Base-by-base conservation (phyloP, 2,797 vertebrate species). In the Rhabdophis nuchalis region DNA sequence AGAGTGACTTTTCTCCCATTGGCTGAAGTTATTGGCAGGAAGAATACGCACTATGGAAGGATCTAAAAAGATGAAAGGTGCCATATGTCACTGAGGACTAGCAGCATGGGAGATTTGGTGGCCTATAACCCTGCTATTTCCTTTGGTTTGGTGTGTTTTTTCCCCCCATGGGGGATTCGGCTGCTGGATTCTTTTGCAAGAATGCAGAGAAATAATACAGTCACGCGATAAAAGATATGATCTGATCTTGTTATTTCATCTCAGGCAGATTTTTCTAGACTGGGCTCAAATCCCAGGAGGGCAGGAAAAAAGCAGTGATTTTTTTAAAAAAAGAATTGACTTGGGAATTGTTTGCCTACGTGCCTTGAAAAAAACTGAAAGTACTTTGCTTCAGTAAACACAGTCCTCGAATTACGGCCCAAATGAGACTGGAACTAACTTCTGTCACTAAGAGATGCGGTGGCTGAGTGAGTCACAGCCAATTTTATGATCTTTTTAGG, bases 111-210 rank as follows among this genome's bases (percentile, higher is more conserved):
- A 32, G 61, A 36, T 56, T 16, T 56, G 57, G 27, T 56, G 52
- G 25, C 23, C 46, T 86, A 29, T 57, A 4, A 23, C 54, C 91
- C 53, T 50, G 53, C 36, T 41, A 20, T 41, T 77, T 77, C 41
- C 72, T 41, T 77, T 41, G 32, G 72, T 29, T 57, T 61, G 23
- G 2, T 8, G 8, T 27, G 4, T 58, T 29, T 23, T 23, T 77
- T 25, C 11, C 8, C 2, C 14, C 23, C 11, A 3, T 13, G 4
- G 13, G 20, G 1, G 7, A n/a, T 5, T 4, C 1, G 4, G 2
- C 32, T 68, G 5, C 57, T 23, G 7, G 20, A 23, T 36, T 64
- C 23, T 85, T 52, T 89, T 64, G 57, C 41, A 85, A 29, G 52
- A 54, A 18, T 32, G 41, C n/a, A 36, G n/a, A 13, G n/a, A 11